A percentile compares a stretch with the other conserved stretches of the same genome.
phyloP scores from a whole-genome alignment of 2,113 vertebrate species.

The Crotophaga sulcirostris region DNA sequence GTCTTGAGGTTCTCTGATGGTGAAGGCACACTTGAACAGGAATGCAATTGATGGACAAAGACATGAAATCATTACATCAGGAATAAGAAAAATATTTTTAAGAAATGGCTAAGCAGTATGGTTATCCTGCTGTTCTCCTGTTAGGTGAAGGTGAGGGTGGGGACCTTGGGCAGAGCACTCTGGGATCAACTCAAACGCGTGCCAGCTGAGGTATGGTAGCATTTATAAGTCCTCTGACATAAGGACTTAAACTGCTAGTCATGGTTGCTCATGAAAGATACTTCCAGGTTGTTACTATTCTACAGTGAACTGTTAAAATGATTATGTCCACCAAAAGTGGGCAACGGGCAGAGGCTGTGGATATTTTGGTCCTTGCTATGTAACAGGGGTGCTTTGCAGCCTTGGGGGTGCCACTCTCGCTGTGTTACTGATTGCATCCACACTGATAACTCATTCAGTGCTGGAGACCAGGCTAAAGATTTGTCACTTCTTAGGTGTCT shows the following conservation, averaged over 20 bases:
- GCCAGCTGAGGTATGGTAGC: too few relatives aligned
- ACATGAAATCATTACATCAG: background rate
- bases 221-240: background rate
- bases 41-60: background rate
- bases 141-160: background rate
- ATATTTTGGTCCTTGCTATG: background rate
- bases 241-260: background rate
- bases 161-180: background rate
- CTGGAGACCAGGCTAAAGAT: background rate
- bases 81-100: background rate
- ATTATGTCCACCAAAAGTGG: background rate
- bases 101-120: background rate
- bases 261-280: background rate
- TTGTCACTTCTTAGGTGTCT: background rate
- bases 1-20: background rate
- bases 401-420: too few relatives aligned
- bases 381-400: background rate
- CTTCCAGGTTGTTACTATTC: background rate
- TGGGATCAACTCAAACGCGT: accelerated
- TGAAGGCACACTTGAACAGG: background rate
- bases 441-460: background rate
- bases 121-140: background rate
- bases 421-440: accelerated
- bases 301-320: background rate
- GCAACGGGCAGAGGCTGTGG: background rate